These are phyloP conservation scores for Amorpha juglandis DNA, from an alignment of 2,888 invertebrate species.

Conservation along the genomic window DNA sequence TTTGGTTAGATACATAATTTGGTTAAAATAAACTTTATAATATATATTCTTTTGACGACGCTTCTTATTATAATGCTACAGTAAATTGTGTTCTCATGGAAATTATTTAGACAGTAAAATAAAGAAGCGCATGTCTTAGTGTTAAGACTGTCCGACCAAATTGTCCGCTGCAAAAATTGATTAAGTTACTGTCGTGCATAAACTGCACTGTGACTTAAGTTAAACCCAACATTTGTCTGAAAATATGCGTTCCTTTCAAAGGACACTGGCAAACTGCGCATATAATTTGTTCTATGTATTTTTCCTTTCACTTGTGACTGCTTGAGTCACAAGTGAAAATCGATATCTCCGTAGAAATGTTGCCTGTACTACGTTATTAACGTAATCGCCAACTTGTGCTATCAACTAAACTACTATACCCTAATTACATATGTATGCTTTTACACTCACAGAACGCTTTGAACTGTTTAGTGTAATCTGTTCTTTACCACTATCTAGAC, in stretches of 20 bases:
- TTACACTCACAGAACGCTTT: neutral
- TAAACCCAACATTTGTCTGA: neutral
- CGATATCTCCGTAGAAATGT: neutral
- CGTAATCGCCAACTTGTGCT: neutral
- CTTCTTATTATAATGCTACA: neutral
- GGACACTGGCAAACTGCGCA: conserved; percentile 3
- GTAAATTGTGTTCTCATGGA: neutral
- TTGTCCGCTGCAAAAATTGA: neutral
- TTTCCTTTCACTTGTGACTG: neutral
- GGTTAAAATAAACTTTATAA: neutral
- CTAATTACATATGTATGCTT: too few relatives aligned
- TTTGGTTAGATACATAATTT: too few relatives aligned
- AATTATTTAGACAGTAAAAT: neutral
- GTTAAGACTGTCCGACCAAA: neutral
- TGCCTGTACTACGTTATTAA: neutral
- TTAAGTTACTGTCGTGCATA: neutral
- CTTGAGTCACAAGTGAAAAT: conserved; percentile 19
- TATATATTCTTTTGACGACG: neutral
- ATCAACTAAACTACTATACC: too few relatives aligned
- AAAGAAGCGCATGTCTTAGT: neutral
- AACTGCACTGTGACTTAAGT: neutral
- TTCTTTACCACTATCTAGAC: neutral
- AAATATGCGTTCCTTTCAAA: conserved; percentile 3
- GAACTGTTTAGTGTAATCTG: neutral
- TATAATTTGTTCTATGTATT: conserved; percentile 1